Evolutionary conservation across 1,140 invertebrate genomes (phyloP), one percentile per base, ranked within the genome.

Genomic region (Schlechtendalia chinensis): DNA sequence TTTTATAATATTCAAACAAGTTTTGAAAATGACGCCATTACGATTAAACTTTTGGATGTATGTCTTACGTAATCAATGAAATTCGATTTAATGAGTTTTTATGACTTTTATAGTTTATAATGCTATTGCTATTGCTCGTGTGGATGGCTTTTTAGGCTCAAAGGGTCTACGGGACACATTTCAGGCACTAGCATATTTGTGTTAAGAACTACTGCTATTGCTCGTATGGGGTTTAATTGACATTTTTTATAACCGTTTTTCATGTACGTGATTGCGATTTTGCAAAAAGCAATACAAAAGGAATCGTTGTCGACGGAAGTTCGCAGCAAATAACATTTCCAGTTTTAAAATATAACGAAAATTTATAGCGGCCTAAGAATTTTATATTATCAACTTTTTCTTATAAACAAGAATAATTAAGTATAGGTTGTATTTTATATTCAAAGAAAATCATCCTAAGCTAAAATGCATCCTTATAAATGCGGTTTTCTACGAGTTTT

Each of bases 21-120:
- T n/a, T 39, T 19, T 4, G 6, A 72, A 72, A 54, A 72, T 10
- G 24, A 54, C 69, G 69, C 69, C 69, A 54, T n/a, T 39, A 29
- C 17, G 12, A 22, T 16, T 50, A 24, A 11, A 27, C 22, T 14
- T 8, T 59, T 12, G 22, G 2, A 50, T 8, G 8, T 8, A 39
- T 39, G 8, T 39, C 8, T 39, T 39, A 39, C 8, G 32, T 39
- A 39, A 39, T 39, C 8, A 39, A 8, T 16, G 16, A 29, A 27
- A 61, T 61, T 27, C 17, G 24, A 17, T 27, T 29, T 0, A 2
- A 11, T 17, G 16, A 61, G 24, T 19, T 6, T 29, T 29, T 61
- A 17, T 14, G 5, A 29, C n/a, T n/a, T n/a, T n/a, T n/a, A n/a
- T n/a, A n/a, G n/a, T n/a, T n/a, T n/a, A n/a, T n/a, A n/a, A n/a